Evolutionary conservation across 2,888 invertebrate genomes (phyloP).

Genomic region (Perdita meconis): DNA sequence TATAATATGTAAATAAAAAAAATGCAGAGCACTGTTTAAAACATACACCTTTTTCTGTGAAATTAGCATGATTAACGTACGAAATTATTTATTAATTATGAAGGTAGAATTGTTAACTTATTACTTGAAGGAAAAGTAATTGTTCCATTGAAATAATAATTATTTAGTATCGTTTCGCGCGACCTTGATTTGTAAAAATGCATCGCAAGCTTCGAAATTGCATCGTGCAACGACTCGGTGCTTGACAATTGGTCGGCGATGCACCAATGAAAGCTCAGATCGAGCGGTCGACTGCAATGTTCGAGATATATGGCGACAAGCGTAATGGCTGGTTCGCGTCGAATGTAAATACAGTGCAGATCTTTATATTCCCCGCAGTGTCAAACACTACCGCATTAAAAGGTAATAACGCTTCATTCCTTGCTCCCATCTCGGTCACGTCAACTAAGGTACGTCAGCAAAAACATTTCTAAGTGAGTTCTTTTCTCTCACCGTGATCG

Average conservation of each 20-base stretch:
- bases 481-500: background rate
- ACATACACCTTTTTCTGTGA: too few relatives aligned
- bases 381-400: constrained; percentile 6
- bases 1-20: constrained; percentile 27
- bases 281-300: background rate
- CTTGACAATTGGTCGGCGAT: constrained; percentile 9
- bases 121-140: too few relatives aligned
- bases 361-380: constrained; percentile 22
- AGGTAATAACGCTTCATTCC: constrained; percentile 15
- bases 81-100: too few relatives aligned
- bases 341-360: constrained; percentile 39
- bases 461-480: background rate
- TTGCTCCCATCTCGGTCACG: background rate
- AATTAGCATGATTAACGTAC: too few relatives aligned
- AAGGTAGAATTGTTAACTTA: too few relatives aligned
- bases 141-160: too few relatives aligned
- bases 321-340: constrained; percentile 49
- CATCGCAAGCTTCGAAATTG: constrained; percentile 2
- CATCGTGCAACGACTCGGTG: background rate
- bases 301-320: constrained; percentile 21
- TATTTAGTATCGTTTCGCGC: too few relatives aligned
- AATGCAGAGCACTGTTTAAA: too few relatives aligned
- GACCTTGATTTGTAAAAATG: background rate
- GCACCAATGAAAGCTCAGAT: constrained; percentile 34
- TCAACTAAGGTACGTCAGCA: constrained; percentile 1